Evolutionary conservation across 2,888 invertebrate species (phyloP).

Genomic region (Lymantria monacha): DNA sequence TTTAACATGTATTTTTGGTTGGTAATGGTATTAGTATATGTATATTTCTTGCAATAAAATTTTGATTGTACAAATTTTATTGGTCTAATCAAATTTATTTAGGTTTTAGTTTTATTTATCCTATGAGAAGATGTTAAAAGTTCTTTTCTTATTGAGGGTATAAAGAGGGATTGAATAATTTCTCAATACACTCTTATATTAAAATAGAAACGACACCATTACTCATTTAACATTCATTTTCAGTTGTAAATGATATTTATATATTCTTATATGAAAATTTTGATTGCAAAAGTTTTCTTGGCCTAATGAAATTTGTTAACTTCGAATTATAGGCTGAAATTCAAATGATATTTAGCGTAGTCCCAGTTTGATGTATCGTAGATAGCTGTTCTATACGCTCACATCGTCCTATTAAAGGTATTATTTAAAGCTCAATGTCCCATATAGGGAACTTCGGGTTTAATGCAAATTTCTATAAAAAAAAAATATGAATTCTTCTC

Average conservation of each 20-base stretch:
- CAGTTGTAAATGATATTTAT: not conserved
- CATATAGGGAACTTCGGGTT: constrained; percentile 31
- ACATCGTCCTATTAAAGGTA: constrained; percentile 25
- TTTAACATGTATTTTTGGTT: not conserved
- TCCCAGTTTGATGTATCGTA: too few species aligned
- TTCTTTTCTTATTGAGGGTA: not conserved
- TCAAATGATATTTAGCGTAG: not conserved
- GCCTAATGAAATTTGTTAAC: not conserved
- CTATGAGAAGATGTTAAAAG: not conserved
- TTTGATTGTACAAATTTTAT: not conserved
- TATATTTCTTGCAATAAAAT: not conserved
- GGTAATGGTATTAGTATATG: not conserved
- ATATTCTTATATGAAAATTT: too few species aligned
- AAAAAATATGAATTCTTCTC: not conserved
- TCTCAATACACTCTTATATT: not conserved
- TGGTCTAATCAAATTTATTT: too few species aligned
- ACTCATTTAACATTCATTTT: not conserved
- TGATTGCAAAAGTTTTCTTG: not conserved
- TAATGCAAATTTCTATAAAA: constrained; percentile 30
- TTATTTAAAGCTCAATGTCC: constrained; percentile 52
- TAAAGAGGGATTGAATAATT: not conserved
- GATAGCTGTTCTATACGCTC: too few species aligned
- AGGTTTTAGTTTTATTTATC: not conserved
- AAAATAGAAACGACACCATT: not conserved
- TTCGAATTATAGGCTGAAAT: not conserved